Conservation (phyloP, 1,140 invertebrate species). For the Marisa cornuarietis region DNA sequence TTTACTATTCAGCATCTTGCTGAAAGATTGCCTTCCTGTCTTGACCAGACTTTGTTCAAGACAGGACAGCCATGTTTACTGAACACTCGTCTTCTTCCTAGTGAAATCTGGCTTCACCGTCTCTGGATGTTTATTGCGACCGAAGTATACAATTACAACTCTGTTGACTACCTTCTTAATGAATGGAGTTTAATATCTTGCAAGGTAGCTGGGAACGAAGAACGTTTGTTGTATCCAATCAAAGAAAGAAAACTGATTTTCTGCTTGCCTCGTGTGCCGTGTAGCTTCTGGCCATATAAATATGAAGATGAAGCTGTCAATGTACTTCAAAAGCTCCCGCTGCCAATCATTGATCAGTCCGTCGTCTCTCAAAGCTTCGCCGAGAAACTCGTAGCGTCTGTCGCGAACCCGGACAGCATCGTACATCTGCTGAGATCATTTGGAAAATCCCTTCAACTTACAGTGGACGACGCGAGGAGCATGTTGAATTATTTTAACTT, state of each 20-base stretch:
- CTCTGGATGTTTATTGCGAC: constrained; percentile 1
- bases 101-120: neutral
- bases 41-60: neutral
- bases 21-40: neutral
- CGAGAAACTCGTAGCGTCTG: neutral
- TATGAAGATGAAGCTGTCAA: neutral
- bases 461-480: neutral
- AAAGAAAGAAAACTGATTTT: neutral
- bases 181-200: constrained; percentile 11
- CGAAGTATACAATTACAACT: neutral
- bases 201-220: neutral
- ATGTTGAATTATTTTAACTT: constrained; percentile 7
- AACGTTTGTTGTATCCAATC: constrained; percentile 4
- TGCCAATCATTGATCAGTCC: neutral
- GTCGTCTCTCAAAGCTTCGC: neutral
- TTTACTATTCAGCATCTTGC: neutral
- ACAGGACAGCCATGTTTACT: neutral
- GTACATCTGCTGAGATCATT: neutral
- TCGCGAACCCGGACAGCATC: neutral
- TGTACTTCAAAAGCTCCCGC: neutral
- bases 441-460: neutral
- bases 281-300: neutral
- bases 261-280: neutral
- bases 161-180: neutral
- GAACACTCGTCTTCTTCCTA: neutral